Conservation (phyloP, 2,113 vertebrate species). For the human region DNA sequence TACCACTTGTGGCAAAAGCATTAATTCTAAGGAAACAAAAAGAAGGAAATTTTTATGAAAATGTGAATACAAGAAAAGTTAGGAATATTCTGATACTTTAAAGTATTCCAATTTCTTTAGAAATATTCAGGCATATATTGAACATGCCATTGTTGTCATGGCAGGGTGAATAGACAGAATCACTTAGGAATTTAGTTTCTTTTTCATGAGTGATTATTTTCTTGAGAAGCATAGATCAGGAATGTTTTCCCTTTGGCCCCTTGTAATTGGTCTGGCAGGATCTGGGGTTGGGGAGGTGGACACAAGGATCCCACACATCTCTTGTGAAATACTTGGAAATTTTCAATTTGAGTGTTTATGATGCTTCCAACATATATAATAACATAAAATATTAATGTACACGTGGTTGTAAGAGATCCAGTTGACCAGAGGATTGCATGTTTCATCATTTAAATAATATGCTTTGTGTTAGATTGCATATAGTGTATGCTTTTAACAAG, state of each 20-base stretch:
- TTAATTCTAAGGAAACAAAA: slow-evolving; percentile 22
- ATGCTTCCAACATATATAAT: background rate
- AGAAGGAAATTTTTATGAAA: background rate
- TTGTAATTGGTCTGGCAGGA: background rate
- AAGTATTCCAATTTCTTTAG: background rate
- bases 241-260: background rate
- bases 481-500: background rate
- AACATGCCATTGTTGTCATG: background rate
- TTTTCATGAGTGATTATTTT: background rate
- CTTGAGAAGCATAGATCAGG: background rate
- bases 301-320: background rate
- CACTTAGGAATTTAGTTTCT: background rate
- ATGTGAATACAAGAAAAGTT: background rate
- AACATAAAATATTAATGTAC: background rate
- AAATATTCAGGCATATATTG: background rate
- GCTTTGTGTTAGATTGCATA: background rate
- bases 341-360: background rate
- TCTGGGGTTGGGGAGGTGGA: background rate
- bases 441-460: background rate
- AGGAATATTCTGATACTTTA: background rate
- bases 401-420: background rate
- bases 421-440: background rate
- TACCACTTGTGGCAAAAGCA: background rate
- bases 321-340: background rate
- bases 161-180: background rate